A percentile compares a stretch with the other conserved stretches of the same genome.
Evolutionary conservation across 2,888 invertebrate genomes (phyloP).

Genomic region (Allolobophora icterica): DNA sequence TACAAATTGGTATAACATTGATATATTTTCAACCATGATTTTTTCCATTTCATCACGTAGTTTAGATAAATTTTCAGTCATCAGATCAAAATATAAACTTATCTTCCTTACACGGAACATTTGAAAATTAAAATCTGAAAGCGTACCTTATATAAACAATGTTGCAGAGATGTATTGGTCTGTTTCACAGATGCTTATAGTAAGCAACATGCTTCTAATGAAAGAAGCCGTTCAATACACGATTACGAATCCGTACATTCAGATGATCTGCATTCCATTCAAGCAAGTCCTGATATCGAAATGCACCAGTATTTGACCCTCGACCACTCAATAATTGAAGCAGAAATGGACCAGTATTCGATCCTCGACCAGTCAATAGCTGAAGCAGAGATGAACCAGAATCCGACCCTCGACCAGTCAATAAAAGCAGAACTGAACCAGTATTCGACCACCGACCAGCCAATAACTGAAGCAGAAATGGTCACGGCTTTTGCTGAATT

Average conservation of each 20-base stretch:
- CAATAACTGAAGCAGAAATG: background rate
- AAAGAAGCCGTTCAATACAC: background rate
- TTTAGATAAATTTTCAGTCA: background rate
- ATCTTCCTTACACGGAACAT: fast-evolving
- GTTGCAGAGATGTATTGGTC: background rate
- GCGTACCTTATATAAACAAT: background rate
- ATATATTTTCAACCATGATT: background rate
- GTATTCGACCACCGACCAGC: background rate
- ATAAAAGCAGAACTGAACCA: too few relatives aligned
- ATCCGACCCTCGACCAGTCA: too few relatives aligned
- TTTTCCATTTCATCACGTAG: background rate
- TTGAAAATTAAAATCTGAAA: background rate
- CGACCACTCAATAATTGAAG: background rate
- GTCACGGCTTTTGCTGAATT: background rate
- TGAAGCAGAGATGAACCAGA: too few relatives aligned
- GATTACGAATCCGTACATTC: conserved; percentile 1
- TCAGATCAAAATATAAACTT: background rate
- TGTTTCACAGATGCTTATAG: background rate
- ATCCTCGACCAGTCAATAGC: too few relatives aligned
- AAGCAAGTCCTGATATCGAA: background rate
- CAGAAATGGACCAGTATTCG: too few relatives aligned
- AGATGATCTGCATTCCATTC: background rate
- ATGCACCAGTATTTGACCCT: background rate
- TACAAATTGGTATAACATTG: background rate
- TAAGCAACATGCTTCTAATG: background rate